Evolutionary conservation across 2,888 invertebrate genomes (phyloP).

Genomic region (Linyphia triangularis): DNA sequence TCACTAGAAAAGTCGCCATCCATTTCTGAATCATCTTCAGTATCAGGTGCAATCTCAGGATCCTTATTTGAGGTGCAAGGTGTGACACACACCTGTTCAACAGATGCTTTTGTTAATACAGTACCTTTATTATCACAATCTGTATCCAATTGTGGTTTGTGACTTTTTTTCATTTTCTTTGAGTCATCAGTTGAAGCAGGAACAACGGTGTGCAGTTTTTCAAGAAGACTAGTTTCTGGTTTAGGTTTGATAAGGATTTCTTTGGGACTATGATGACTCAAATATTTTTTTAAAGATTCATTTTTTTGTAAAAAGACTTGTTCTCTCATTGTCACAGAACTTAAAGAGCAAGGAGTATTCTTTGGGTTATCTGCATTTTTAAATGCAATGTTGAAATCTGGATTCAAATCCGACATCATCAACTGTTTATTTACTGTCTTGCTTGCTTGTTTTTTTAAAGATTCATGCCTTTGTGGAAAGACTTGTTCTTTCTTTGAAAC

Average conservation of each 20-base stretch:
- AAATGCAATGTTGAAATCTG: conserved; percentile 44
- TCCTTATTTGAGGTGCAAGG: conserved; percentile 84
- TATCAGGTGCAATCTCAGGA: conserved; percentile 84
- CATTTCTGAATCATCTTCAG: conserved; percentile 88
- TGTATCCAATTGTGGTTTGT: not conserved
- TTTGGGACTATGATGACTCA: conserved; percentile 10
- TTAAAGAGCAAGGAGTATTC: not conserved
- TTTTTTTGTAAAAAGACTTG: not conserved
- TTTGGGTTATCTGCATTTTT: conserved; percentile 6
- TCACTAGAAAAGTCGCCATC: conserved; percentile 91
- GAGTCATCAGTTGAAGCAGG: conserved; percentile 13
- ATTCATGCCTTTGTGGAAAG: not conserved
- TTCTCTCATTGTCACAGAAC: conserved; percentile 8
- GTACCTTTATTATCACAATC: not conserved
- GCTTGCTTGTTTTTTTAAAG: too few relatives aligned
- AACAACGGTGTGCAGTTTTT: conserved; percentile 14
- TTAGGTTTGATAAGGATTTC: conserved; percentile 3
- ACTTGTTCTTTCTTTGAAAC: conserved; percentile 1
- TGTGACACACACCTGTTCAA: not conserved
- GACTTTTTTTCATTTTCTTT: not conserved
- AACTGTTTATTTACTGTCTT: conserved; percentile 4
- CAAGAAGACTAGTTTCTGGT: conserved; percentile 35
- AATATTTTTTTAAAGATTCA: not conserved
- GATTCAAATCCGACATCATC: conserved; percentile 18
- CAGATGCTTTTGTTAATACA: not conserved